Conservation (phyloP, 2,797 vertebrate species). For the Dromococcyx pavoninus region DNA sequence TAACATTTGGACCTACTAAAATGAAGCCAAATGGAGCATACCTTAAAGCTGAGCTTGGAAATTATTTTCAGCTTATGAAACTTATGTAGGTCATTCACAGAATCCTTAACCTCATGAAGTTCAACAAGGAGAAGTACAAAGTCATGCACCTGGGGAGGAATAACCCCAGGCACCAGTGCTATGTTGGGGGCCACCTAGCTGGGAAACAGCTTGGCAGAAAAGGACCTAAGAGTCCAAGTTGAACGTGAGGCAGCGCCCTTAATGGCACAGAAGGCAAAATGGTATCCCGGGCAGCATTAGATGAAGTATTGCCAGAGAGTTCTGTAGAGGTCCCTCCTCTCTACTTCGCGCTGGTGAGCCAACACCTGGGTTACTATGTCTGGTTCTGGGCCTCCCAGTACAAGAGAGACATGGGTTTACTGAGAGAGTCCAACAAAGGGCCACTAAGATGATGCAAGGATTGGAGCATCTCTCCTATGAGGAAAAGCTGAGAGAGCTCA, state of each 20-base stretch:
- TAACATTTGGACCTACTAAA: not conserved
- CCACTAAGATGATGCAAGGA: not conserved
- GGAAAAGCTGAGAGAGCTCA: not conserved
- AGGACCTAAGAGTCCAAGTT: not conserved
- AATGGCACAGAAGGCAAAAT: accelerated
- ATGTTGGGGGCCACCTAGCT: not conserved
- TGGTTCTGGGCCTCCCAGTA: not conserved
- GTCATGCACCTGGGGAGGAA: not conserved
- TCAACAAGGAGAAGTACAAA: not conserved
- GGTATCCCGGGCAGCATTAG: not conserved
- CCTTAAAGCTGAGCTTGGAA: not conserved
- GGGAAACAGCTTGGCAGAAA: not conserved
- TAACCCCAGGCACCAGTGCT: not conserved
- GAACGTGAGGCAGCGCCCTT: not conserved
- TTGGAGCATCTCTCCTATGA: not conserved
- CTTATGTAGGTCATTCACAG: not conserved
- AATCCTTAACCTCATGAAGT: not conserved
- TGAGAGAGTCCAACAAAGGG: not conserved
- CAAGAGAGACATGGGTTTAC: not conserved
- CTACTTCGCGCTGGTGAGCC: not conserved
- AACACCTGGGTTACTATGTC: not conserved
- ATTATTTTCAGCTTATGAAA: not conserved
- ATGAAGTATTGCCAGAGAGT: not conserved
- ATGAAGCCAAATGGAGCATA: not conserved
- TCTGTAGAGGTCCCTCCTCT: not conserved